Percentiles rank a stretch among this genome's conserved stretches.
Conservation (phyloP, 1,140 invertebrate species). For the Zaprionus africanus region DNA sequence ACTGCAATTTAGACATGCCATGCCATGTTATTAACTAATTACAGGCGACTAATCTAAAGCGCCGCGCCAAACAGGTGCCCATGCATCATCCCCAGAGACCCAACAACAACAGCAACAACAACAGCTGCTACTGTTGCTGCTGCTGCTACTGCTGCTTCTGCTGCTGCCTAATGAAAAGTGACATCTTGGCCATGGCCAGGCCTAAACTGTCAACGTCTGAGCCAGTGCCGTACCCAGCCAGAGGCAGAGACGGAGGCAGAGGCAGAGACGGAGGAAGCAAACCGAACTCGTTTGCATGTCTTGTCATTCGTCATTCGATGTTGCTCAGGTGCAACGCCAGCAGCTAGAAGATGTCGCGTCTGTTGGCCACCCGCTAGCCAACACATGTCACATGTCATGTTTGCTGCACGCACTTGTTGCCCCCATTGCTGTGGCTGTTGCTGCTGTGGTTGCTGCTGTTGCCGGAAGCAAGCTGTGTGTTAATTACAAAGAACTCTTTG, state of each 20-base stretch:
- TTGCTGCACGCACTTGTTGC: constrained; percentile 64
- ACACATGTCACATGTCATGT: constrained; percentile 77
- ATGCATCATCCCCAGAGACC: constrained; percentile 67
- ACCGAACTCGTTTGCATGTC: constrained; percentile 71
- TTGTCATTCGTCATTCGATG: constrained; percentile 76
- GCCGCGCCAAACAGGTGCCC: constrained; percentile 77
- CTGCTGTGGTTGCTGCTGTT: constrained; percentile 43
- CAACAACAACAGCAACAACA: constrained; percentile 44
- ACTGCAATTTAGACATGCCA: constrained; percentile 83
- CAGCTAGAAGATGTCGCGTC: constrained; percentile 79
- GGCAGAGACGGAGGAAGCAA: constrained; percentile 1
- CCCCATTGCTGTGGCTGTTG: constrained; percentile 17
- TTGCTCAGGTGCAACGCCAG: constrained; percentile 70
- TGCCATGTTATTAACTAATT: constrained; percentile 85
- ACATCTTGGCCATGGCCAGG: constrained; percentile 80
- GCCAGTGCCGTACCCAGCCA: constrained; percentile 35
- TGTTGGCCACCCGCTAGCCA: constrained; percentile 73
- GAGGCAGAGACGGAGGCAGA: constrained; percentile 3
- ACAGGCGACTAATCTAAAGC: constrained; percentile 84
- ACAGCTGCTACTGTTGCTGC: not conserved
- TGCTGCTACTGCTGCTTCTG: constrained; percentile 12
- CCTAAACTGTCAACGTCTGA: constrained; percentile 80
- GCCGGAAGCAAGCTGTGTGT: constrained; percentile 79
- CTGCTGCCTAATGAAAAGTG: constrained; percentile 83
- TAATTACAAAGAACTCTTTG: constrained; percentile 69